phyloP scores from a whole-genome alignment of 2,113 vertebrate species.

The Noctilio leporinus region DNA sequence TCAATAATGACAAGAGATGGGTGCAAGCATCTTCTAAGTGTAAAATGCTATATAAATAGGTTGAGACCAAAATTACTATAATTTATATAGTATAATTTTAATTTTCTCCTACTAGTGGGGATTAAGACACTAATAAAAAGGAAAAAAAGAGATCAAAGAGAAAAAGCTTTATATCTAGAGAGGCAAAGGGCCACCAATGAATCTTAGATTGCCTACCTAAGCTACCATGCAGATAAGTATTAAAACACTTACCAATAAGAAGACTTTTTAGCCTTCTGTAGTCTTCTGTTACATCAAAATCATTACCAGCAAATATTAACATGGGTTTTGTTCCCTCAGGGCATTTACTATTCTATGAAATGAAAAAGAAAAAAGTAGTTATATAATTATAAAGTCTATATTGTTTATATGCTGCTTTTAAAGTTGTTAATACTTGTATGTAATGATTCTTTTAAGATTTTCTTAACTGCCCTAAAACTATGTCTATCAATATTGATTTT shows the following conservation, averaged over 20 bases:
- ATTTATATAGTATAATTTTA: background rate
- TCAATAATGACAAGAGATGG: background rate
- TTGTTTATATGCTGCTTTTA: background rate
- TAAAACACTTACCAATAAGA: conserved; percentile 83
- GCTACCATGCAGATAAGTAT: background rate
- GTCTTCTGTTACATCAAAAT: conserved; percentile 87
- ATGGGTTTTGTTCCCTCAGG: conserved; percentile 95
- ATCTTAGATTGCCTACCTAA: background rate
- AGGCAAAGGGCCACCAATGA: background rate
- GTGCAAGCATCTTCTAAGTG: background rate
- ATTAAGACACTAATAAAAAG: background rate
- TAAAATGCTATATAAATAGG: background rate
- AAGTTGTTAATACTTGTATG: background rate
- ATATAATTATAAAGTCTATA: conserved; percentile 7
- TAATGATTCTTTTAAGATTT: background rate
- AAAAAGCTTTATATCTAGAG: background rate
- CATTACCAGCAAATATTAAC: conserved; percentile 94
- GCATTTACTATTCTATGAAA: conserved; percentile 86
- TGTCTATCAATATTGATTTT: background rate
- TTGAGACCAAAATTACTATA: background rate
- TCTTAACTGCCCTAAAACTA: background rate
- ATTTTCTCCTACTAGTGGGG: background rate
- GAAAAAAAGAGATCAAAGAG: background rate
- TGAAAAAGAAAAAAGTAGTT: conserved; percentile 25
- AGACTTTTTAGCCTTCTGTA: conserved; percentile 89